Evolutionary conservation across 2,888 invertebrate genomes (phyloP), one percentile per base, ranked within the genome.

Genomic region (Disparrhopalites patrizii): DNA sequence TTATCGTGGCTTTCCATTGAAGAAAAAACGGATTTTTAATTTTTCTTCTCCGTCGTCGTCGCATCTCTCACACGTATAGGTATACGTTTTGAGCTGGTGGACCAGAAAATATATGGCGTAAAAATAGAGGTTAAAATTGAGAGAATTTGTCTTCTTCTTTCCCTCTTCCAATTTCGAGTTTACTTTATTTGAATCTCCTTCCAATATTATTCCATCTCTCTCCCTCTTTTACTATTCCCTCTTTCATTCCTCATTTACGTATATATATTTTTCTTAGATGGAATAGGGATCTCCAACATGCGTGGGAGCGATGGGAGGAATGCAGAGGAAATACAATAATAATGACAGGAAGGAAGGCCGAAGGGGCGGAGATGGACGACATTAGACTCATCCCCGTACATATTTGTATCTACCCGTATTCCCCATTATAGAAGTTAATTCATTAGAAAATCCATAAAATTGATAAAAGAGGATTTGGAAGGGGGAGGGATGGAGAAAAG

Each of bases 381-480:
- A 40, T 40, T 40, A 40, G 40, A 10, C 40, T 40, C 15, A 18
- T 40, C 40, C 13, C 4, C 13, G 40, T 10, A 15, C 5, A 3
- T n/a, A n/a, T n/a, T n/a, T n/a, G n/a, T n/a, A n/a, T n/a, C n/a
- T n/a, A n/a, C n/a, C n/a, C n/a, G n/a, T n/a, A 40, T 40, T 15
- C n/a, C 18, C 18, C 18, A 40, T 40, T 18, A 18, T 10, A 15
- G 18, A 40, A 18, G 18, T 40, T 40, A 40, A 40, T 40, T 40
- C 40, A 40, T 40, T 40, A 40, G 40, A 18, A 40, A 40, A 40
- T 40, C 40, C 40, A 40, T 40, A 40, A 40, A 40, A 40, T 40
- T 40, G 40, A 40, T 40, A 40, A 40, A 40, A n/a, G n/a, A n/a
- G 40, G 40, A 18, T 18, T 40, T 40, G 15, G 40, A 15, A 40